Evolutionary conservation across 1,140 invertebrate genomes (phyloP).

Genomic region (Rhopalosiphum maidis): DNA sequence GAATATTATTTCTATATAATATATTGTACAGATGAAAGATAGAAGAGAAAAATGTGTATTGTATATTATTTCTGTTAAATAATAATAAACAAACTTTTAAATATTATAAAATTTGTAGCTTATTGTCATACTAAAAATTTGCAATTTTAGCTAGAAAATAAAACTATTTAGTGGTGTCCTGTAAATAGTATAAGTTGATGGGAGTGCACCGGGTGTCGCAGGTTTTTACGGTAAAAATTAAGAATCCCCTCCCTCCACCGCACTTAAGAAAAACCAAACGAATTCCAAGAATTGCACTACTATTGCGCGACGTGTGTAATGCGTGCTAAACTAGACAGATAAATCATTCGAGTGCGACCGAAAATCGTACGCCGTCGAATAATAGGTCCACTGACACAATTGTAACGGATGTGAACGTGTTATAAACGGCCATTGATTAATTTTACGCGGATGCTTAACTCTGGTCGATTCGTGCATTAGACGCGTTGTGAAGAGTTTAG

Average conservation of each 20-base stretch:
- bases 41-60: not conserved
- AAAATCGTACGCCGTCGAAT: not conserved
- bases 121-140: not conserved
- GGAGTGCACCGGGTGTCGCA: not conserved
- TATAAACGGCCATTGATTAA: constrained; percentile 21
- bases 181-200: not conserved
- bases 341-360: not conserved
- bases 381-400: constrained; percentile 38
- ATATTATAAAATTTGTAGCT: not conserved
- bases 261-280: not conserved
- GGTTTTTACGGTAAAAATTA: not conserved
- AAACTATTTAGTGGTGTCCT: not conserved
- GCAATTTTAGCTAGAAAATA: not conserved
- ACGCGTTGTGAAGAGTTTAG: not conserved
- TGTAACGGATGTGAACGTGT: constrained; percentile 29
- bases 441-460: constrained; percentile 15
- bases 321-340: not conserved
- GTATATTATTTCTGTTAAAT: not conserved
- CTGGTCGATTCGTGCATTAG: not conserved
- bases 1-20: not conserved
- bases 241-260: not conserved
- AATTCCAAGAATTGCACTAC: not conserved
- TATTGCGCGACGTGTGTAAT: not conserved
- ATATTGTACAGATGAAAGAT: no score
- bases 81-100: not conserved